Conservation (phyloP, 1,140 invertebrate species). For the Eupeodes corollae region DNA sequence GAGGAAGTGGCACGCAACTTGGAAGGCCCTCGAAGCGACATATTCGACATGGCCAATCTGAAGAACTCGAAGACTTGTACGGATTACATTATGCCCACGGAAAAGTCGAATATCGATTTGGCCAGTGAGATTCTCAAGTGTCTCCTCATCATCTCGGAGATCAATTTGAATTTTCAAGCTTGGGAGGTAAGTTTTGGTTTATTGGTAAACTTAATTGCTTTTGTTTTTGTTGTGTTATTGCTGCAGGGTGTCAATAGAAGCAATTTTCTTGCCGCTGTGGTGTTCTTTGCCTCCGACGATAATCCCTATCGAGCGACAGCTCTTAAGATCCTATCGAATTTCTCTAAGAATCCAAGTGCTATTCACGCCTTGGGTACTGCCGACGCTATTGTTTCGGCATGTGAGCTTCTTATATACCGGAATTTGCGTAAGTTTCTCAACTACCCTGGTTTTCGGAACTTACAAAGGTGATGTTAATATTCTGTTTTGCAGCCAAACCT, state of each 20-base stretch:
- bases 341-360: conserved; percentile 26
- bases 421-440: conserved; percentile 14
- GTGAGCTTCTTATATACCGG: conserved; percentile 23
- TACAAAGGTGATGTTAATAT: conserved; percentile 4
- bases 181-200: conserved; percentile 18
- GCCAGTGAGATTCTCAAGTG: conserved; percentile 31
- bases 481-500: conserved; percentile 9
- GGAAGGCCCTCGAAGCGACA: conserved; percentile 31
- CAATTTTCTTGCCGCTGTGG: conserved; percentile 16
- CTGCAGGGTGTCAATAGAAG: conserved; percentile 9
- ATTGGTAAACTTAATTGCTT: neutral
- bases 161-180: conserved; percentile 18
- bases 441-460: conserved; percentile 10
- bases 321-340: conserved; percentile 32
- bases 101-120: conserved; percentile 21
- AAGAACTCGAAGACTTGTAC: conserved; percentile 20
- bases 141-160: conserved; percentile 21
- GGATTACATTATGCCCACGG: conserved; percentile 24
- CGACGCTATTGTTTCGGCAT: conserved; percentile 30
- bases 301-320: conserved; percentile 21
- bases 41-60: conserved; percentile 30
- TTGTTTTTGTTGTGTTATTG: conserved; percentile 10
- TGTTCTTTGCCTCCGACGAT: conserved; percentile 27
- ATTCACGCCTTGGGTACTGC: conserved; percentile 28
- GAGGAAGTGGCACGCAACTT: conserved; percentile 32